Percentiles rank a stretch among this genome's conserved stretches.
phyloP scores from a whole-genome alignment of 2,888 invertebrate species.

The Melieria crassipennis region DNA sequence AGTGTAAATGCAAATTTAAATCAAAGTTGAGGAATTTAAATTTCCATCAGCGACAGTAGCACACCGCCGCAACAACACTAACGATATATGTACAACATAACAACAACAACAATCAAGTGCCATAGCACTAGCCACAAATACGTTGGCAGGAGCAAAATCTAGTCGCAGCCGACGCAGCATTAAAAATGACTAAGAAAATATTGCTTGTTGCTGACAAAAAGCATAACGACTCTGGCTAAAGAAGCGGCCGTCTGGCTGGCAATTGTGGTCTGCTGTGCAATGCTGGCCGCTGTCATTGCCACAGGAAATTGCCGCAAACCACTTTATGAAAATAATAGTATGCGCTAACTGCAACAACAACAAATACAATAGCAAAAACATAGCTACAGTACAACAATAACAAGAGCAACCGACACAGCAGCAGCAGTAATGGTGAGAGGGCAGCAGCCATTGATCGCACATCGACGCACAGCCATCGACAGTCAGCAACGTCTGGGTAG shows the following conservation, averaged over 20 bases:
- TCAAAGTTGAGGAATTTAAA: too few relatives aligned
- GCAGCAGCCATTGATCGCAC: too few relatives aligned
- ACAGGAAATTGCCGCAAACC: neutral
- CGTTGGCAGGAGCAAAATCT: too few relatives aligned
- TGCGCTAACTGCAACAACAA: neutral
- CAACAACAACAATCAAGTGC: neutral
- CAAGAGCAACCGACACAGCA: too few relatives aligned
- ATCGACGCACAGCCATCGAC: too few relatives aligned
- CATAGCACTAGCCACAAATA: neutral
- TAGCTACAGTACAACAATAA: too few relatives aligned
- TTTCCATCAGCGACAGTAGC: neutral
- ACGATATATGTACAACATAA: neutral
- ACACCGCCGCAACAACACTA: neutral
- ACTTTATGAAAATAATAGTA: slow-evolving; percentile 2
- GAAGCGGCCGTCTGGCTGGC: neutral
- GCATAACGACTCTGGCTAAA: neutral
- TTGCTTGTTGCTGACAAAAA: neutral
- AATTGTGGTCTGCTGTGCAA: too few relatives aligned
- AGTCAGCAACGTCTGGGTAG: too few relatives aligned
- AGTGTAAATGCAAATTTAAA: neutral
- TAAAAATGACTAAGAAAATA: neutral
- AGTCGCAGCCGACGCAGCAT: too few relatives aligned
- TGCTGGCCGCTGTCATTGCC: neutral
- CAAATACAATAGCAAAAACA: too few relatives aligned
- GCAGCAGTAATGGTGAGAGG: too few relatives aligned